These are phyloP conservation scores for Aspidiotus destructor DNA, from an alignment of 2,888 invertebrate genomes.

Conservation along the genomic window DNA sequence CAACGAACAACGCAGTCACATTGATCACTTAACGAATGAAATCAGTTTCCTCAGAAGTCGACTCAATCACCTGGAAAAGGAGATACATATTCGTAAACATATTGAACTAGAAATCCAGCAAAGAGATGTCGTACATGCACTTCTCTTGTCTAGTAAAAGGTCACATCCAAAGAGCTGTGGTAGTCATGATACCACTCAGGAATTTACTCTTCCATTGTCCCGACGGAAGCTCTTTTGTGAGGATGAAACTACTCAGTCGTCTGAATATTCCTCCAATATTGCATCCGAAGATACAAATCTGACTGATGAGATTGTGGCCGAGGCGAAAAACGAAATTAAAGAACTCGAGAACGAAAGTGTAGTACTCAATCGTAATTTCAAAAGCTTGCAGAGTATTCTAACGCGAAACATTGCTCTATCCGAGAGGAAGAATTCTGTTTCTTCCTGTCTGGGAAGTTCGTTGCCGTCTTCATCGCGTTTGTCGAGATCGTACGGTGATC, in stretches of 20 bases:
- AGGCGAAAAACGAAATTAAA: slow-evolving; percentile 21
- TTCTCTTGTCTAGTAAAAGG: slow-evolving; percentile 1
- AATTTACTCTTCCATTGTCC: background rate
- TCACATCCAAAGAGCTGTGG: background rate
- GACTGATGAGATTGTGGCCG: slow-evolving; percentile 29
- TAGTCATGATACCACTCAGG: background rate
- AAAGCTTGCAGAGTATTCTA: slow-evolving; percentile 19
- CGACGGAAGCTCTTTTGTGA: slow-evolving; percentile 7
- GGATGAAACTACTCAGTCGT: background rate
- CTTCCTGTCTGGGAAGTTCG: too few relatives aligned
- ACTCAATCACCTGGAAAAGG: slow-evolving; percentile 25
- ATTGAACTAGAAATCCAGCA: slow-evolving; percentile 5
- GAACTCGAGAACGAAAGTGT: slow-evolving; percentile 26
- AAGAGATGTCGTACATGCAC: slow-evolving; percentile 13
- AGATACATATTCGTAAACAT: slow-evolving; percentile 11
- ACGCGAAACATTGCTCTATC: slow-evolving; percentile 17
- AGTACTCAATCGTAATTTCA: slow-evolving; percentile 25
- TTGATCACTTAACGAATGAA: slow-evolving; percentile 17
- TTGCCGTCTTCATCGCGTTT: too few relatives aligned
- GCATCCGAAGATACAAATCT: background rate
- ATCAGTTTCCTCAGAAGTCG: slow-evolving; percentile 11
- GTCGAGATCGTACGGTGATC: too few relatives aligned
- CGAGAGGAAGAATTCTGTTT: too few relatives aligned
- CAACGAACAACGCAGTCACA: slow-evolving; percentile 15
- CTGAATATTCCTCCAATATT: slow-evolving; percentile 10